Conservation (phyloP, 2,888 invertebrate species). For the Tipula unca region DNA sequence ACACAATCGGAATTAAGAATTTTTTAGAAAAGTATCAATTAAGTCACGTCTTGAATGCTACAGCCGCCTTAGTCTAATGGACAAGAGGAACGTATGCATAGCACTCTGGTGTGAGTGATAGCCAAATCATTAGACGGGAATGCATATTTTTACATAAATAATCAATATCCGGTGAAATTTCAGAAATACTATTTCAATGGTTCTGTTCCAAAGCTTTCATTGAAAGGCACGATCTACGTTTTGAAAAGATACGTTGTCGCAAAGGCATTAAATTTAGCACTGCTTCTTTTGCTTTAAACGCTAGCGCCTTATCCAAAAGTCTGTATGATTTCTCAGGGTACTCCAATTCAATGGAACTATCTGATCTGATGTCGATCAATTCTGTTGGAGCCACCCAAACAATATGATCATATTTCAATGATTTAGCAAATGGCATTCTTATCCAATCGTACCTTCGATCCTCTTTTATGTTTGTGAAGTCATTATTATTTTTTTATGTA, state of each 20-base stretch:
- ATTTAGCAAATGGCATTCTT: conserved; percentile 18
- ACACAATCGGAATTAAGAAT: no score
- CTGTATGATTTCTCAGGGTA: conserved; percentile 20
- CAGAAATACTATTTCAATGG: conserved; percentile 16
- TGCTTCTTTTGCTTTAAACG: conserved; percentile 21
- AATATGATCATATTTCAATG: conserved; percentile 20
- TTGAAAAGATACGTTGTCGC: conserved; percentile 21
- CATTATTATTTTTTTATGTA: background rate
- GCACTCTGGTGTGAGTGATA: no score
- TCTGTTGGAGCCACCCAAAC: conserved; percentile 20
- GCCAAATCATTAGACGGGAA: no score
- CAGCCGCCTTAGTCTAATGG: no score
- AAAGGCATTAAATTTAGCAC: conserved; percentile 21
- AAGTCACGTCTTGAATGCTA: no score
- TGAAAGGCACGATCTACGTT: conserved; percentile 22
- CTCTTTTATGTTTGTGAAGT: background rate
- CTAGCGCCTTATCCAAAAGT: conserved; percentile 23
- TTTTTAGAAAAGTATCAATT: no score
- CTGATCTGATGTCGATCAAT: conserved; percentile 22
- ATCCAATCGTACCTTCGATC: conserved; percentile 8
- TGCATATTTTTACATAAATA: no score
- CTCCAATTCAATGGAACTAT: no score
- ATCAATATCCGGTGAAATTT: conserved; percentile 20
- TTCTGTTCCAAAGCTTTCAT: conserved; percentile 20
- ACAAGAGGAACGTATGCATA: no score